These are phyloP conservation scores for Nasonia giraulti DNA, from an alignment of 1,140 invertebrate genomes.

Conservation along the genomic window DNA sequence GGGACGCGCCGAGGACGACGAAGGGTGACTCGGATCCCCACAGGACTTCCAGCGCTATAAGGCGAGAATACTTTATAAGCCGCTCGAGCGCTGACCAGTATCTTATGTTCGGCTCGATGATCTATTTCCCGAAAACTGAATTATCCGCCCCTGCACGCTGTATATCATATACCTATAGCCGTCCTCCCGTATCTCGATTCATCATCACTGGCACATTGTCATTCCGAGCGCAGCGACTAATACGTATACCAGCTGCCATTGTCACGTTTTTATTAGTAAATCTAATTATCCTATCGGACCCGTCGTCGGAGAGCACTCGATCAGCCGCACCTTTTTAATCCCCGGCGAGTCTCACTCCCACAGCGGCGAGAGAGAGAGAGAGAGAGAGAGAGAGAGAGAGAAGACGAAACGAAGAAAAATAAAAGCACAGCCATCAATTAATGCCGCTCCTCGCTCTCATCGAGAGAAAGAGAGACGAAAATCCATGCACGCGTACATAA, in stretches of 20 bases:
- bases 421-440: constrained; percentile 23
- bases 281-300: constrained; percentile 15
- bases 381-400: not conserved
- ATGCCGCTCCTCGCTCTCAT: constrained; percentile 30
- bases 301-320: not conserved
- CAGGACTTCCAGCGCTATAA: constrained; percentile 67
- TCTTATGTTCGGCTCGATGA: constrained; percentile 65
- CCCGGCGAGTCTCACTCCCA: too few species aligned
- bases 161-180: constrained; percentile 13
- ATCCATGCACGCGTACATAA: constrained; percentile 46
- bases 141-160: constrained; percentile 56
- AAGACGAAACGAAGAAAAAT: not conserved
- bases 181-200: constrained; percentile 24
- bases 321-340: not conserved
- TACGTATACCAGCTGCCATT: not conserved
- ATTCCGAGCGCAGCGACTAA: constrained; percentile 24
- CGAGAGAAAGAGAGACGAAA: constrained; percentile 41
- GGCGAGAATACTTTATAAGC: constrained; percentile 70
- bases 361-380: not conserved
- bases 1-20: constrained; percentile 26
- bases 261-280: constrained; percentile 23
- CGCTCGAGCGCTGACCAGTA: constrained; percentile 62
- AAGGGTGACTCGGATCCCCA: constrained; percentile 67
- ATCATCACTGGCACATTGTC: constrained; percentile 39
- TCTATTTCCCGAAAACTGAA: constrained; percentile 68